Percentiles rank a stretch among this genome's conserved stretches.
phyloP scores from a whole-genome alignment of 2,797 vertebrate genomes.

The Chelmon rostratus region DNA sequence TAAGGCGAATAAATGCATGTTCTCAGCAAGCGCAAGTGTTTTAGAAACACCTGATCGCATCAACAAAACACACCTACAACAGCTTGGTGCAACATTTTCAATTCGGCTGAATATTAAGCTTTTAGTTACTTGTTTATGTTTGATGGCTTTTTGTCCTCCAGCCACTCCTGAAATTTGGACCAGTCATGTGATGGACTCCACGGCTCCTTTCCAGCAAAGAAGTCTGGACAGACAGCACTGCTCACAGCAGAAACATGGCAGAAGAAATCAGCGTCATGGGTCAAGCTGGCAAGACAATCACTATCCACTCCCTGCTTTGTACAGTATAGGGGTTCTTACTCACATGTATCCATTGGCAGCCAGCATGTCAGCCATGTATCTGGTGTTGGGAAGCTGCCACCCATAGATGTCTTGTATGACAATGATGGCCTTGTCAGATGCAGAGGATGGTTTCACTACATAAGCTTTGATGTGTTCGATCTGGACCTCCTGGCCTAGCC shows the following conservation, averaged over 20 bases:
- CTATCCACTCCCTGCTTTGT: neutral
- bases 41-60: neutral
- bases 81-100: neutral
- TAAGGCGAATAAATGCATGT: neutral
- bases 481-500: constrained; percentile 90
- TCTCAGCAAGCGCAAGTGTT: neutral
- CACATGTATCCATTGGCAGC: constrained; percentile 93
- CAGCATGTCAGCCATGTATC: constrained; percentile 94
- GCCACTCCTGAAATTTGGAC: constrained; percentile 85
- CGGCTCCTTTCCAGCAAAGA: constrained; percentile 86
- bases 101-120: accelerated
- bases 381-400: constrained; percentile 92
- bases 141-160: constrained; percentile 84
- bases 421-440: constrained; percentile 90
- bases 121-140: constrained; percentile 86
- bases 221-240: constrained; percentile 88
- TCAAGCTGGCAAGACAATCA: neutral
- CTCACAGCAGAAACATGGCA: constrained; percentile 18
- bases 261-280: neutral
- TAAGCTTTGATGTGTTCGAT: constrained; percentile 91
- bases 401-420: constrained; percentile 93
- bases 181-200: constrained; percentile 85
- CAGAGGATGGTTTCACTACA: constrained; percentile 82
- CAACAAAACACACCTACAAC: neutral
- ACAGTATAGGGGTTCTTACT: constrained; percentile 44